Base-by-base conservation (phyloP, 2,888 invertebrate genomes). In the Apodemia zela region DNA sequence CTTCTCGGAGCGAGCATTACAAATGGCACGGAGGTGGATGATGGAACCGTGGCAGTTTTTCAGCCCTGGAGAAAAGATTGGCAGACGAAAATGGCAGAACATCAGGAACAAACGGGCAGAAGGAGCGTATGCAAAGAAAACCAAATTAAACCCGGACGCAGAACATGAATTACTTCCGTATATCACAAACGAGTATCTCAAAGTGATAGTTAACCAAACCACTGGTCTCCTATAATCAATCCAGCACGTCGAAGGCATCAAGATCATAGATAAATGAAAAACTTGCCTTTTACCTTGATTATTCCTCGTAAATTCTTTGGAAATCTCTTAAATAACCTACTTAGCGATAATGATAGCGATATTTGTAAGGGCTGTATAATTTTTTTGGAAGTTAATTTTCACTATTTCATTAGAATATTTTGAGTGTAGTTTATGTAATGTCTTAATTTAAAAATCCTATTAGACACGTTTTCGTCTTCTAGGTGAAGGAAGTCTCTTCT, bases 141-240 rank as follows among this genome's bases (percentile, higher is more conserved):
- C 67, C 0, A 67, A 71, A 63, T 69, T 65, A 3, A 69, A 68
- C 35, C 2, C 63, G 0, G 81, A 81, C 17, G 65, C 76, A 0
- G 86, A 89, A 0, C 74, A 78, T 33, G 87, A 89, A 54, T 63
- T 81, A 0, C 66, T 75, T 4, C 76, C 85, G 0, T 78, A 64
- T n/a, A 89, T 89, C 38, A 79, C 87, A 0, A 89, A 89, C 67
- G 89, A 89, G 81, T 90, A 87, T 58, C 68, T 89, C 0, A 89
- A 87, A 74, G 83, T 89, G 1, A 66, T 77, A 0, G 75, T 89
- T 5, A 79, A 88, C 70, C 81, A 83, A 65, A 76, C 72, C 0
- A 85, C 85, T 0, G 89, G 89, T 0, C 74, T 89, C 0, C 74
- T 90, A 35, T 82, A 87, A n/a, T 83, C 81, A 0, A 80, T 90